Conservation (phyloP, 92 coral and sea anemone species). For the Bergia puertoricense region DNA sequence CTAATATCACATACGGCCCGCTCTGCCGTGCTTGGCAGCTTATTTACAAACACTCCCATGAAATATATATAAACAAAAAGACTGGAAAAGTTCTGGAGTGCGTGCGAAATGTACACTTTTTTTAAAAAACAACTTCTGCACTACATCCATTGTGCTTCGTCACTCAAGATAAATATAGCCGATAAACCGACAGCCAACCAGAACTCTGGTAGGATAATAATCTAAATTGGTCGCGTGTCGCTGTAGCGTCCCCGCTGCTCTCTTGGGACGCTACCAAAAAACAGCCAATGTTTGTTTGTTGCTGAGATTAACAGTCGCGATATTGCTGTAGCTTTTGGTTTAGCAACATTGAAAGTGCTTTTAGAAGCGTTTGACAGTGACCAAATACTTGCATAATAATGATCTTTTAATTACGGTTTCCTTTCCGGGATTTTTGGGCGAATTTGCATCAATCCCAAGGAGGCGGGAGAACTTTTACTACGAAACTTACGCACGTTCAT, state of each 20-base stretch:
- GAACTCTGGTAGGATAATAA: constrained; percentile 27
- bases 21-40: neutral
- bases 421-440: constrained; percentile 20
- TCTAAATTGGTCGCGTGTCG: constrained; percentile 82
- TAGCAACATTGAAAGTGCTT: constrained; percentile 16
- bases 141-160: constrained; percentile 39
- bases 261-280: constrained; percentile 41
- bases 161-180: constrained; percentile 57
- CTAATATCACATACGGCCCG: neutral
- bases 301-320: neutral
- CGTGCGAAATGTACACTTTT: constrained; percentile 12
- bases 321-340: constrained; percentile 13
- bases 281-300: neutral
- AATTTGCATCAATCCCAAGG: constrained; percentile 37
- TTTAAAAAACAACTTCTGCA: neutral
- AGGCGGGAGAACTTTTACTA: constrained; percentile 44
- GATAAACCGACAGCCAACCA: constrained; percentile 42
- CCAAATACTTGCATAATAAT: constrained; percentile 32
- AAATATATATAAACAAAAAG: neutral
- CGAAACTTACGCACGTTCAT: neutral
- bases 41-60: neutral
- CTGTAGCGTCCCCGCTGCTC: constrained; percentile 54
- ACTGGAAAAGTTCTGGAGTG: neutral
- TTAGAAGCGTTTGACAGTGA: constrained; percentile 34
- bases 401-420: constrained; percentile 11